phyloP scores from a whole-genome alignment of 2,113 vertebrate species.

The Platichthys flesus region DNA sequence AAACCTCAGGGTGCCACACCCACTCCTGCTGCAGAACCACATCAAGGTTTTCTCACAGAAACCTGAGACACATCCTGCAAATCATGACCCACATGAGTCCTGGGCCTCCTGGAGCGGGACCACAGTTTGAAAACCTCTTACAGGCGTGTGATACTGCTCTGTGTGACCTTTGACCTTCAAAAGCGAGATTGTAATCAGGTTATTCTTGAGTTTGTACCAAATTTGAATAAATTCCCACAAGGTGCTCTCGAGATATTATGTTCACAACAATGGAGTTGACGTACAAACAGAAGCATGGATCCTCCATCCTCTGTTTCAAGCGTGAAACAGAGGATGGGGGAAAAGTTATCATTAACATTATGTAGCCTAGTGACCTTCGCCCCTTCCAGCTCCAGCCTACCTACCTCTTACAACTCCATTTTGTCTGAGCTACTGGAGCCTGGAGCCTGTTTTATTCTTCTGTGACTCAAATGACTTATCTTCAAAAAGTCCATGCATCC shows the following conservation, averaged over 20 bases:
- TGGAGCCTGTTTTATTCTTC: slow-evolving; percentile 31
- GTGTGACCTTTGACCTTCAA: no score
- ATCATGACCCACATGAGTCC: not conserved
- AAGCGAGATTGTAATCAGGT: no score
- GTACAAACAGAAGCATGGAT: no score
- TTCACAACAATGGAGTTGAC: no score
- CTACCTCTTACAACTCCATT: slow-evolving; percentile 19
- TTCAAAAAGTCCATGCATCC: slow-evolving; percentile 16
- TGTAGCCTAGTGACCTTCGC: slow-evolving; percentile 6
- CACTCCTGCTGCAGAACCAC: slow-evolving; percentile 37
- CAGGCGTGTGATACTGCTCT: not conserved
- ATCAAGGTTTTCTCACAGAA: slow-evolving; percentile 16
- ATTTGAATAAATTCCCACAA: no score
- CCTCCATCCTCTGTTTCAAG: no score
- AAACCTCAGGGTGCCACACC: slow-evolving; percentile 23
- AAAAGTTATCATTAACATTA: not conserved
- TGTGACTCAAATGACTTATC: slow-evolving; percentile 51
- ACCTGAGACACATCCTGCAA: slow-evolving; percentile 5
- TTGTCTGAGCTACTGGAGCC: slow-evolving; percentile 28
- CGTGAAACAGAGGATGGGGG: slow-evolving; percentile 9
- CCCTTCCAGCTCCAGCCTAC: not conserved
- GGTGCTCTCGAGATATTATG: no score
- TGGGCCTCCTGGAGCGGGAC: not conserved
- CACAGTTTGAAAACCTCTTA: not conserved
- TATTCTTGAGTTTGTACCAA: no score